Evolutionary conservation across 2,797 vertebrate species (phyloP).

Genomic region (Pangasius djambal): DNA sequence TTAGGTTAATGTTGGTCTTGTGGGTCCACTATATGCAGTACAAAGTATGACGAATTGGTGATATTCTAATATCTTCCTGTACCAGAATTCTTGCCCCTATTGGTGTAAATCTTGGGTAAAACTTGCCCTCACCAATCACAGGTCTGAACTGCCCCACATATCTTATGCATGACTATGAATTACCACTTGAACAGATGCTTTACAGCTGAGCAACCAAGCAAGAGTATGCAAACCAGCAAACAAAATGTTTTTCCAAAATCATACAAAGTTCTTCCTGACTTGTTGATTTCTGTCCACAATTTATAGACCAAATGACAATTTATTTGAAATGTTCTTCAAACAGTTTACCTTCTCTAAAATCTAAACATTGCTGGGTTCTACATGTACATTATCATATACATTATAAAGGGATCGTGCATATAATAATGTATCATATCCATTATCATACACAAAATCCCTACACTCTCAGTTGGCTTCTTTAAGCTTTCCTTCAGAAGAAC

Average conservation of each 20-base stretch:
- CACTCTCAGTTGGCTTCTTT: background rate
- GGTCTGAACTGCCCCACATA: background rate
- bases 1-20: slow-evolving; percentile 10
- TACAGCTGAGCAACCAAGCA: background rate
- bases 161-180: background rate
- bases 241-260: background rate
- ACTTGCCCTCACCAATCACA: background rate
- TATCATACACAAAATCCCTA: background rate
- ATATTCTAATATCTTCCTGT: background rate
- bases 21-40: slow-evolving; percentile 7
- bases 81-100: background rate
- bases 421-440: background rate
- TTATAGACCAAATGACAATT: background rate
- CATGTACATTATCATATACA: background rate
- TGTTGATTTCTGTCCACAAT: background rate
- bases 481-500: background rate
- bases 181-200: background rate
- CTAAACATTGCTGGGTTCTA: background rate
- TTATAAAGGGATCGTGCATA: background rate
- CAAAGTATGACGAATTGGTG: background rate
- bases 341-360: background rate
- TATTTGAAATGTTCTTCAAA: background rate
- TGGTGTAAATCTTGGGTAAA: background rate
- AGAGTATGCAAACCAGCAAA: background rate
- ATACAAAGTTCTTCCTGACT: background rate